Percentiles rank a stretch among this genome's conserved stretches.
phyloP scores from a whole-genome alignment of 2,113 vertebrate genomes.

The Melanerpes formicivorus region DNA sequence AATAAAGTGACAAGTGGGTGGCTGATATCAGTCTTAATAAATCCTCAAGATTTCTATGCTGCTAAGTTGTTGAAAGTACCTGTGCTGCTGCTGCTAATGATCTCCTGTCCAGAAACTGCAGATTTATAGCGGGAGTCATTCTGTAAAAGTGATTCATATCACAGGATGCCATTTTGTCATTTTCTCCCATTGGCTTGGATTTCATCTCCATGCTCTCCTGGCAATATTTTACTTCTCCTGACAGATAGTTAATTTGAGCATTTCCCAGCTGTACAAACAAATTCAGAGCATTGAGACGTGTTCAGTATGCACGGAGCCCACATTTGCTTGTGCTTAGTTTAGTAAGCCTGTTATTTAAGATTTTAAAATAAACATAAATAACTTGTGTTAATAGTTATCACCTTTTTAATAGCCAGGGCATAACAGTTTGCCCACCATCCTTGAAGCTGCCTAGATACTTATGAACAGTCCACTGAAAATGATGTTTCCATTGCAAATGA shows the following conservation, averaged over 20 bases:
- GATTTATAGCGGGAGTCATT: conserved; percentile 18
- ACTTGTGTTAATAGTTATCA: conserved; percentile 30
- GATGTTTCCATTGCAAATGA: neutral
- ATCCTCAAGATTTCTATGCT: neutral
- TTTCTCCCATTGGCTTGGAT: conserved; percentile 59
- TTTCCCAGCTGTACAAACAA: conserved; percentile 67
- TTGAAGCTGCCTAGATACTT: neutral
- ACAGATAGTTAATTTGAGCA: conserved; percentile 65
- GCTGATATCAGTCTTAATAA: conserved; percentile 26
- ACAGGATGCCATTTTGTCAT: conserved; percentile 41
- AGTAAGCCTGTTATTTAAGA: conserved; percentile 11
- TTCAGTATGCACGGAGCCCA: neutral
- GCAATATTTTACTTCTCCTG: conserved; percentile 63
- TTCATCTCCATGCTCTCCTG: conserved; percentile 37
- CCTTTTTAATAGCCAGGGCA: neutral
- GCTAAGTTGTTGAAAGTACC: conserved; percentile 14
- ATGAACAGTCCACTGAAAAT: neutral
- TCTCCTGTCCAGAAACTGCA: conserved; percentile 21
- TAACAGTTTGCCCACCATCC: neutral
- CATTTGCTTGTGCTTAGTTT: conserved; percentile 28
- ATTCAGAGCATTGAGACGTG: conserved; percentile 37
- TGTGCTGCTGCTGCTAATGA: conserved; percentile 35
- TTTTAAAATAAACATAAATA: conserved; percentile 35
- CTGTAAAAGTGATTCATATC: conserved; percentile 6
- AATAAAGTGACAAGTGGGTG: neutral